Evolutionary conservation across 2,888 invertebrate species (phyloP), one percentile per base, ranked within the genome.

Genomic region (Caenorhabditis sp.): DNA sequence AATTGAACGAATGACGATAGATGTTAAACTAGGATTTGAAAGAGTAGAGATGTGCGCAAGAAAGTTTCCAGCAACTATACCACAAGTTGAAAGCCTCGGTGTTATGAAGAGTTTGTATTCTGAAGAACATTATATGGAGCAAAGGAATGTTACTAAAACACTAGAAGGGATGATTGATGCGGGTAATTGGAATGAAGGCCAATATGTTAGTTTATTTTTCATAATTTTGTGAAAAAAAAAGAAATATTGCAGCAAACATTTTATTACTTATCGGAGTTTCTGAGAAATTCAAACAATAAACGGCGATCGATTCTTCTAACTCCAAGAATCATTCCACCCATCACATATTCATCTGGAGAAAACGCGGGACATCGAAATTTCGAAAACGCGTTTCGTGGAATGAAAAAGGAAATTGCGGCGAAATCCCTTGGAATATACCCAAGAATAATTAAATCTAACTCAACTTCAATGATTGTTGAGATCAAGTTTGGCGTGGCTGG

Each of bases 161-260:
- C 53, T 75, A 31, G 24, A 75, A 27, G 57, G 36, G 17, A 75
- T 69, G 69, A 70, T 75, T 24, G 69, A 75, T 51, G 49, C 62
- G 4, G 66, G 66, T 5, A 75, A 75, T 27, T 75, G 75, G 75
- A 75, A 75, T 24, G 75, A 75, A 21, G 69, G 69, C 31, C 62
- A 75, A 10, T 75, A 58, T 54, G 63, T 63, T n/a, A 63, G 55
- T 53, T 23, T n/a, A n/a, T 50, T 50, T 50, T 10, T 50, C 4
- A 19, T 50, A n/a, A n/a, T 50, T 50, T 50, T 50, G 10, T 10
- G 23, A 53, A 8, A 23, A 8, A 23, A 53, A 19, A 6, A 53
- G 21, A 53, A 21, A 2, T 5, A 53, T 53, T 53, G 10, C 64
- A 75, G 75, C 75, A 75, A 75, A 53, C 58, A 0, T 75, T 75